These are phyloP conservation scores for Apodemus agrarius DNA, from an alignment of 2,797 vertebrate genomes.

Conservation along the genomic window DNA sequence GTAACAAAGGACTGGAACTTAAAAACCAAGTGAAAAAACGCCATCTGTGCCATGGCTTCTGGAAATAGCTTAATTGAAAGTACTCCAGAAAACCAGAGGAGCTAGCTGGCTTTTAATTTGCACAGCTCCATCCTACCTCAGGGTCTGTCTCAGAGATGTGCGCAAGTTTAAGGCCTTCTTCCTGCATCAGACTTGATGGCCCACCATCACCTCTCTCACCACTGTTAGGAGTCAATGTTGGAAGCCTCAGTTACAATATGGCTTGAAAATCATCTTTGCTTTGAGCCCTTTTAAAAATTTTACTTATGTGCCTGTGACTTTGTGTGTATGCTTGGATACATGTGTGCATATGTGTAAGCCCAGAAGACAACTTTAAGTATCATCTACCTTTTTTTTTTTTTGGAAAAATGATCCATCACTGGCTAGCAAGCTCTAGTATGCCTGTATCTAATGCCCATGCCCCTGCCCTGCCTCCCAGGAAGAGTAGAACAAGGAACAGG, in stretches of 20 bases:
- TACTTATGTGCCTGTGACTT: neutral
- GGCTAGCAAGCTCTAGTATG: neutral
- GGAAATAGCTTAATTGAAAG: constrained; percentile 66
- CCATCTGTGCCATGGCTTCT: constrained; percentile 63
- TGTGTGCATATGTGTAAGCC: neutral
- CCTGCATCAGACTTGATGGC: constrained; percentile 8
- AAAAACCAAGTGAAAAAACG: constrained; percentile 44
- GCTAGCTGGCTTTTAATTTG: constrained; percentile 25
- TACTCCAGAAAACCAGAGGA: constrained; percentile 34
- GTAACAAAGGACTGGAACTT: constrained; percentile 30
- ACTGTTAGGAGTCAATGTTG: neutral
- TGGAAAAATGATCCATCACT: neutral
- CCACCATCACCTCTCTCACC: neutral
- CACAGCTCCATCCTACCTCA: neutral
- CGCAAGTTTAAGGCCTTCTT: constrained; percentile 32
- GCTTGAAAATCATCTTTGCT: neutral
- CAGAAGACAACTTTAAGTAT: neutral
- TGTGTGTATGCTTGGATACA: neutral
- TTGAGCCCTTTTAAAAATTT: too few species aligned
- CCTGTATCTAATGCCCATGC: neutral
- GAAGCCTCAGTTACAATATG: neutral
- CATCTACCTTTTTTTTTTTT: neutral
- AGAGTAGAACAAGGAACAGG: neutral
- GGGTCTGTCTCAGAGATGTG: neutral
- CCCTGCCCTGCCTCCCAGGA: neutral